phyloP scores from a whole-genome alignment of 2,797 vertebrate species.

The Anniella stebbinsi region DNA sequence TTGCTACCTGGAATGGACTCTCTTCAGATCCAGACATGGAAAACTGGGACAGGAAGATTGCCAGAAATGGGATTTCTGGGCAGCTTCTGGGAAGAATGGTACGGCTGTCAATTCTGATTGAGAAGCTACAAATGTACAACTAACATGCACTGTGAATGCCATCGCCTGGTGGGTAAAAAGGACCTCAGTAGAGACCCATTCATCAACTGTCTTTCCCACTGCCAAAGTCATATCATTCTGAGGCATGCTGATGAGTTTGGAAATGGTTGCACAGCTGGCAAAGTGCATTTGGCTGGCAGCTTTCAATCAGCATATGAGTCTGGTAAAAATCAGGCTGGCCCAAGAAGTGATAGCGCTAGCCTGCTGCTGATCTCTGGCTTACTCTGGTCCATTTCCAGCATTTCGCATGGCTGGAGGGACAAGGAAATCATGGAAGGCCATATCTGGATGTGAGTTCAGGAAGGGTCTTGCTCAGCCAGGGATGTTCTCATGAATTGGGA shows the following conservation, averaged over 20 bases:
- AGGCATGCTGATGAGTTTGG: conserved; percentile 2
- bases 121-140: conserved; percentile 40
- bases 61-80: background rate
- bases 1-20: background rate
- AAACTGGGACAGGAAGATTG: background rate
- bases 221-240: fast-evolving
- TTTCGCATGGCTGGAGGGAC: background rate
- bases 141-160: background rate
- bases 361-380: background rate
- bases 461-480: background rate
- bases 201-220: background rate
- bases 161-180: conserved; percentile 22
- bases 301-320: fast-evolving
- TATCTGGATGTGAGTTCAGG: background rate
- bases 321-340: background rate
- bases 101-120: conserved; percentile 54
- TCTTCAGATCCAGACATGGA: background rate
- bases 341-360: background rate
- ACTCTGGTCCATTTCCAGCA: background rate
- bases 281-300: background rate
- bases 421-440: background rate
- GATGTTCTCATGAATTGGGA: background rate
- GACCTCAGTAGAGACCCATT: conserved; percentile 19
- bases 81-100: background rate
- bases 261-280: background rate